Evolutionary conservation across 2,113 vertebrate genomes (phyloP).

Genomic region (Montifringilla adamsi): DNA sequence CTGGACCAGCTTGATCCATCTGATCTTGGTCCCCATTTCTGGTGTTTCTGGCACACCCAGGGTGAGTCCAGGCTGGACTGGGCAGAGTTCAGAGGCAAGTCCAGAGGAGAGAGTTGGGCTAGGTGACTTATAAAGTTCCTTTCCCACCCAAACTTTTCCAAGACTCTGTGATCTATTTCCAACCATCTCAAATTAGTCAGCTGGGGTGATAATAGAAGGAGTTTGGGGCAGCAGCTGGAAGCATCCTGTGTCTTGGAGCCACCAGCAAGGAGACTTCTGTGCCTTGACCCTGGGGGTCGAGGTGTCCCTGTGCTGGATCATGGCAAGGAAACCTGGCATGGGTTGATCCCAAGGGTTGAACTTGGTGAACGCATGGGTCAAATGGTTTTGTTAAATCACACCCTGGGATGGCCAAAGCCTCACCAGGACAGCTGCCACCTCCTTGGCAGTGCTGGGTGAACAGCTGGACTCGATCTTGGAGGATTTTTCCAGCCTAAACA

Average conservation of each 20-base stretch:
- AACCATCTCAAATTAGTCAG: neutral
- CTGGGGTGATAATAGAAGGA: neutral
- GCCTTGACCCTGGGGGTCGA: accelerated
- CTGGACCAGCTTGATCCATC: neutral
- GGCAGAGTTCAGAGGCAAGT: neutral
- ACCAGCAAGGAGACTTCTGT: neutral
- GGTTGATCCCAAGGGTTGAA: neutral
- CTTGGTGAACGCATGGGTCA: neutral
- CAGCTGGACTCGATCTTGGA: accelerated
- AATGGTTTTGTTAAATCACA: neutral
- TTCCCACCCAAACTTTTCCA: neutral
- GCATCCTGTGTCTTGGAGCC: neutral
- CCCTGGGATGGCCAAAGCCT: neutral
- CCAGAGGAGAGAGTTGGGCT: neutral
- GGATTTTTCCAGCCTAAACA: neutral
- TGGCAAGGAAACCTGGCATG: neutral
- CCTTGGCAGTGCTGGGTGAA: neutral
- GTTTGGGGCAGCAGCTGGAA: neutral
- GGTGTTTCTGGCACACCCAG: neutral
- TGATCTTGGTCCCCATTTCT: accelerated
- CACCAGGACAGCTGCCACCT: neutral
- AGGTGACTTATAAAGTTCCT: neutral
- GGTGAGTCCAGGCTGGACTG: neutral
- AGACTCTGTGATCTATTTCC: neutral
- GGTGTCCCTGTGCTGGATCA: neutral